Conservation (phyloP, 2,113 vertebrate species). For the Zeus faber region DNA sequence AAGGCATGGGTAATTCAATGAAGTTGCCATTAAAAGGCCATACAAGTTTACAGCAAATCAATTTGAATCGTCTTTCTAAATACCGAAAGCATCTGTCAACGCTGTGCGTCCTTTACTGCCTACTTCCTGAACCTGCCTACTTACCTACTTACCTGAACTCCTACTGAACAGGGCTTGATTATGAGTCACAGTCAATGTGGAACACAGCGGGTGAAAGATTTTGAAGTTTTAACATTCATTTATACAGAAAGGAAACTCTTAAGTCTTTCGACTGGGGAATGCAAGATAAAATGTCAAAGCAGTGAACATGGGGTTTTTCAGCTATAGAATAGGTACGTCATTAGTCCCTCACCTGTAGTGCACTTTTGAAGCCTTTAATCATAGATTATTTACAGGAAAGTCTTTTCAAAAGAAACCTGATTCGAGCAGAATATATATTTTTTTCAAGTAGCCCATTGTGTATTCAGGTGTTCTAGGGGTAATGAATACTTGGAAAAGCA, state of each 20-base stretch:
- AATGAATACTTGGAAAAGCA: conserved; percentile 30
- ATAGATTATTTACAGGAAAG: conserved; percentile 59
- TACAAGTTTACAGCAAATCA: too few species aligned
- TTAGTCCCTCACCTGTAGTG: conserved; percentile 50
- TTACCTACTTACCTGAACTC: too few species aligned
- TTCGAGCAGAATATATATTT: conserved; percentile 18
- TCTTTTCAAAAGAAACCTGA: conserved; percentile 36
- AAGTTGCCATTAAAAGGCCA: too few species aligned
- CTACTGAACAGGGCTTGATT: too few species aligned
- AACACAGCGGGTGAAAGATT: too few species aligned
- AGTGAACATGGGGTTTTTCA: conserved; percentile 27
- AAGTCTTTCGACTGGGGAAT: not conserved
- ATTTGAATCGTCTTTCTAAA: too few species aligned
- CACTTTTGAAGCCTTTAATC: conserved; percentile 60
- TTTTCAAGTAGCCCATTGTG: conserved; percentile 40
- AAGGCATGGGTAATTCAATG: too few species aligned
- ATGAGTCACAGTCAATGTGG: too few species aligned
- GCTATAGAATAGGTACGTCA: too few species aligned
- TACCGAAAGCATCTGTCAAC: too few species aligned
- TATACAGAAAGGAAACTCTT: not conserved
- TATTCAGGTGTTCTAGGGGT: conserved; percentile 51
- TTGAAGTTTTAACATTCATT: not conserved
- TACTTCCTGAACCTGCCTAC: too few species aligned
- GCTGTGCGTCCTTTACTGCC: too few species aligned
- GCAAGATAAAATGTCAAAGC: conserved; percentile 18